Base-by-base conservation (phyloP, 1,140 invertebrate species). In the Conus betulinus region DNA sequence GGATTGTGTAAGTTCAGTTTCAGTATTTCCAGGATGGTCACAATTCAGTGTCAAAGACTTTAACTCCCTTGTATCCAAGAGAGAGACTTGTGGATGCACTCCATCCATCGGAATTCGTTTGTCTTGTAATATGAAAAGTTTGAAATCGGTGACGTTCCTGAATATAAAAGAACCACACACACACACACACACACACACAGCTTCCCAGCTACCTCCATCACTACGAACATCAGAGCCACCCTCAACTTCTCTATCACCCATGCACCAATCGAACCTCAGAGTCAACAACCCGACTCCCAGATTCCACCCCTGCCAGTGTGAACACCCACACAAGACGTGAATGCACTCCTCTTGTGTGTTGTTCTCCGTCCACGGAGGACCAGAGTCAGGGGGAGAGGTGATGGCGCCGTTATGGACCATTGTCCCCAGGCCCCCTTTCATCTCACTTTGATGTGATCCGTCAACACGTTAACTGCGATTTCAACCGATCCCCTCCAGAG, bases 361-460 rank as follows among this genome's bases (percentile, higher is more conserved):
- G 10, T 23, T 6, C 10, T 53, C 51, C 53, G 79, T 5, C 17
- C 5, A 8, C 20, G 51, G 10, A 13, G 76, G 39, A 71, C 67
- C 51, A 17, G 15, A 81, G 53, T 81, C 79, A 5, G 15, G 17
- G 13, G 17, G 15, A 51, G 23, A 15, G 20, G 13, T 23, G 79
- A 81, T 53, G 17, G 51, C 39, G 51, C 79, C 10, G 53, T 81
- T 0, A 1, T 6, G 15, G 79, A 5, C 10, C 39, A 78, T 51
- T 27, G 76, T 81, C 39, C 79, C 25, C 51, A 7, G 6, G 25
- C 23, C n/a, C 52, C 20, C 52, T 81, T 81, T 81, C 79, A 81
- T 81, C 79, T 81, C 79, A 81, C 79, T 81, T 81, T 81, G 79
- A 81, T 81, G 79, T 81, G 15, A 53, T 52, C 79, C 23, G 76